Evolutionary conservation across 2,888 invertebrate species (phyloP), one percentile per base, ranked within the genome.

Genomic region (Sympetrum striolatum): DNA sequence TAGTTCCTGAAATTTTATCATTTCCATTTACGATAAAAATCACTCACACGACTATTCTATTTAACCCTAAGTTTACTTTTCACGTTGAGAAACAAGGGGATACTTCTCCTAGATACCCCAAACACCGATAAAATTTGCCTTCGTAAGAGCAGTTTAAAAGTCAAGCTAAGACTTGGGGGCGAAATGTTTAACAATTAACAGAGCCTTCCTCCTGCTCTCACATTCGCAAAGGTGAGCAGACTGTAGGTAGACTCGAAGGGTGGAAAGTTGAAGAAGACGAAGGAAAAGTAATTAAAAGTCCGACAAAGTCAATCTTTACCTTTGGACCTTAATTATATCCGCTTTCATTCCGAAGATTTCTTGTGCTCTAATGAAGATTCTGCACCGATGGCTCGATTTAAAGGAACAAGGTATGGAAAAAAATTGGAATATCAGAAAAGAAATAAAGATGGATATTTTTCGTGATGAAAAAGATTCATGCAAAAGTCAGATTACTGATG

Each of bases 281-380:
- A 58, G 60, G 37, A 37, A 86, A 64, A 86, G 86, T 86, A 86
- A 86, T 86, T 86, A 86, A 86, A 86, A 86, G 86, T 86, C 86
- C n/a, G 37, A 37, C 31, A 82, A 86, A 60, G 86, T 86, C 86
- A 86, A 86, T 60, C 86, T 86, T 86, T 86, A 37, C 37, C 60
- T 37, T 82, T 37, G 64, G 86, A 37, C 86, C 60, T 86, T 86
- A 60, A 60, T 86, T 86, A 86, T 60, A 60, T 60, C 60, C 60
- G 60, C 37, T 86, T 37, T 86, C 86, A 60, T 86, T 86, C 60
- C 37, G 35, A 82, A 58, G 82, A 82, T 82, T 82, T 22, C 58
- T 82, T 82, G 22, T 58, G 58, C 58, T 86, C 64, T 60, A 37
- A 22, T 37, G 60, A 60, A 86, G 60, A 37, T 86, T 86, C 86